A percentile compares a stretch with the other conserved stretches of the same genome.
These are phyloP conservation scores for Lichenostomus cassidix DNA, from an alignment of 2,113 vertebrate species.

Conservation along the genomic window DNA sequence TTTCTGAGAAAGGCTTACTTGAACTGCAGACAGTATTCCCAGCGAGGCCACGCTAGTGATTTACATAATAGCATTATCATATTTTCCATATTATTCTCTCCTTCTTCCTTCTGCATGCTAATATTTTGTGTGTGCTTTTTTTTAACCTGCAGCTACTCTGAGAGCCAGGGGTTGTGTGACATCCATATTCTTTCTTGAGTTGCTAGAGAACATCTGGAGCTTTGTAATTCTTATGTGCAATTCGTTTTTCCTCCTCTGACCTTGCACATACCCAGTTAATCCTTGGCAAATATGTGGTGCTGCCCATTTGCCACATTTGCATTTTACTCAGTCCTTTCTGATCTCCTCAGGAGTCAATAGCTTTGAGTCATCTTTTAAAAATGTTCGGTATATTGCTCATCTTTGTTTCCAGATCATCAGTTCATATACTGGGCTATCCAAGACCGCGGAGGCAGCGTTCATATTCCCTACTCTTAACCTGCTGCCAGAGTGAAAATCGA, in stretches of 20 bases:
- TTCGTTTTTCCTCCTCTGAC: not conserved
- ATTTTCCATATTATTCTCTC: constrained; percentile 54
- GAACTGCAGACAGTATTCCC: constrained; percentile 63
- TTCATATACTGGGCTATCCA: not conserved
- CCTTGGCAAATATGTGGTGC: not conserved
- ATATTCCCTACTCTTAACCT: not conserved
- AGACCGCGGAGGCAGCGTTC: not conserved
- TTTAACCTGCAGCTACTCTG: constrained; percentile 7
- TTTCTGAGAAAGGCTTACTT: constrained; percentile 31
- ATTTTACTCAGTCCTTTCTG: not conserved
- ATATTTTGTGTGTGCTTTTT: not conserved
- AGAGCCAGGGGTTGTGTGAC: not conserved
- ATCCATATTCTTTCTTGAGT: not conserved
- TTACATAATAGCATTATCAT: constrained; percentile 68
- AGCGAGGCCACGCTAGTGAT: not conserved
- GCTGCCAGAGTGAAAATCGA: constrained; percentile 16
- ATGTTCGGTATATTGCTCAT: not conserved
- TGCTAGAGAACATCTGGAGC: not conserved
- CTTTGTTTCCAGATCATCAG: constrained; percentile 3
- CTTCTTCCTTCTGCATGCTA: constrained; percentile 27
- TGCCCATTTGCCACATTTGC: not conserved
- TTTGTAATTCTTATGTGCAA: not conserved
- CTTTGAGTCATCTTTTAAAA: constrained; percentile 24
- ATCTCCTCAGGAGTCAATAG: not conserved
- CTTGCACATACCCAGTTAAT: not conserved